Conservation (phyloP, 2,113 vertebrate species). For the Cygnus buccinator region DNA sequence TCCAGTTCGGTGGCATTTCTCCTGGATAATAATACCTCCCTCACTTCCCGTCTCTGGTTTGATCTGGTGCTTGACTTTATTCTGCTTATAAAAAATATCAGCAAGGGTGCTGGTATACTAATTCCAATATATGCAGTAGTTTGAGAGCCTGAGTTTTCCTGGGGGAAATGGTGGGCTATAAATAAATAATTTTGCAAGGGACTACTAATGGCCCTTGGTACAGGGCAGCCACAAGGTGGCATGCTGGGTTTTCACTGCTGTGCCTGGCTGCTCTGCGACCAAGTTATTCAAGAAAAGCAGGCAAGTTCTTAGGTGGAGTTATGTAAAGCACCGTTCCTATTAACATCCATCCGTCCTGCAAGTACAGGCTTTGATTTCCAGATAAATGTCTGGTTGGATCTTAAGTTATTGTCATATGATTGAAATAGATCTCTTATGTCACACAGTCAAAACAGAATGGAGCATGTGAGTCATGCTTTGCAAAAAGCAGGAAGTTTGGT, state of each 20-base stretch:
- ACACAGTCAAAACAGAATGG: conserved; percentile 51
- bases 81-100: not conserved
- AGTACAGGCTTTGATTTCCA: conserved; percentile 56
- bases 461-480: conserved; percentile 55
- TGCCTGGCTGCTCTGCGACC: not conserved
- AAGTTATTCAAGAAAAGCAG: not conserved
- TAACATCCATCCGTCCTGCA: conserved; percentile 17
- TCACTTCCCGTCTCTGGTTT: not conserved
- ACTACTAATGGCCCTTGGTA: not conserved
- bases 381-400: conserved; percentile 38
- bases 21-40: not conserved
- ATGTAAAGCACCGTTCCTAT: not conserved
- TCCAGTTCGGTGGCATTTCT: not conserved
- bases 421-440: conserved; percentile 67
- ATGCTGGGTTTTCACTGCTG: not conserved
- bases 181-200: not conserved
- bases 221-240: conserved; percentile 63
- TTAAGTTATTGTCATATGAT: conserved; percentile 54
- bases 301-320: not conserved
- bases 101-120: not conserved
- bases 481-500: conserved; percentile 54
- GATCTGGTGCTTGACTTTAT: not conserved
- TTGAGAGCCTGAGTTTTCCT: not conserved
- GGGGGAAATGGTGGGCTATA: not conserved
- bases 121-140: not conserved